Evolutionary conservation across 2,113 vertebrate species (phyloP), one percentile per base, ranked within the genome.

Genomic region (Alces alces): DNA sequence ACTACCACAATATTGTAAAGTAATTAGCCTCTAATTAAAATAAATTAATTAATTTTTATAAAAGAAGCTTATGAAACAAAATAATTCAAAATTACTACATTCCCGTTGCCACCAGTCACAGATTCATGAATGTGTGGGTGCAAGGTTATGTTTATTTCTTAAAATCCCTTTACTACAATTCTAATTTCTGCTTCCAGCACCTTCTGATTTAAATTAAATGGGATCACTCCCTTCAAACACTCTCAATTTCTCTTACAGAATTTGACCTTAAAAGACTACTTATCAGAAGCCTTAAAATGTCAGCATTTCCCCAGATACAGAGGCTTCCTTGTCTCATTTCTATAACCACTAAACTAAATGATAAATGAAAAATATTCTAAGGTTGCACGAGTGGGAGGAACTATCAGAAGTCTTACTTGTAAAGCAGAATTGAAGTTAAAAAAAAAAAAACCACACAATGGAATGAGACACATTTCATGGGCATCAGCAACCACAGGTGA

Each of bases 281-380:
- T 97, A 88, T 93, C 76, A 82, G 88, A 98, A 95, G 52, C 58
- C 73, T 60, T 90, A 97, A 96, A 98, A 95, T 94, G 95, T 94
- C 97, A 97, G 95, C 45, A 86, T 96, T 95, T 97, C 97, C 97
- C 92, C 88, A 91, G 90, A 83, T 57, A 30, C 76, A 82, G 47
- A 76, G 30, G 28, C 88, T 91, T 92, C 13, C 76, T 93, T 90
- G 87, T 91, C 97, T 95, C 85, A 78, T 94, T 94, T 96, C 88
- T 96, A 91, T 96, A 97, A 79, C 94, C 80, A 95, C 80, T 83
- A 96, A 97, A 96, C 76, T 95, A 97, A 98, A 97, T 96, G 87
- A 95, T 93, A 95, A 98, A 83, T 97, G 97, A 97, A 96, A 97
- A 85, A 91, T 70, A 95, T n/a, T 95, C 76, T 79, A 91, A 96